These are phyloP conservation scores for Calonectris borealis DNA, from an alignment of 2,113 vertebrate species.

Conservation along the genomic window DNA sequence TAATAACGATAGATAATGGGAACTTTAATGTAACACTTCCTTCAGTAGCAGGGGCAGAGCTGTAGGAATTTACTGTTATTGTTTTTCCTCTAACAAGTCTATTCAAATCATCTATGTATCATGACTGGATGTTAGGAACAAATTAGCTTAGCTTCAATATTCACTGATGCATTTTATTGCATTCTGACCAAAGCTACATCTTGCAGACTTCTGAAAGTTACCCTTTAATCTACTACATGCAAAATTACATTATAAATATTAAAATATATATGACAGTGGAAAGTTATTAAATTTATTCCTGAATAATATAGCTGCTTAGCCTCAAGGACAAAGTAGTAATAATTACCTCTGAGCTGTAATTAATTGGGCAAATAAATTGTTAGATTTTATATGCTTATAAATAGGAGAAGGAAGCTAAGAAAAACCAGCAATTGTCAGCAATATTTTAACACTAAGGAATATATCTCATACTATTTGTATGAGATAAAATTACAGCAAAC, in stretches of 20 bases:
- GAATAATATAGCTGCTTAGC: background rate
- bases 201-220: background rate
- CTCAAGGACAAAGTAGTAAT: background rate
- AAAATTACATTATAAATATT: slow-evolving; percentile 32
- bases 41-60: background rate
- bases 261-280: background rate
- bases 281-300: slow-evolving; percentile 2
- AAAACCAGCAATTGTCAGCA: background rate
- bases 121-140: background rate
- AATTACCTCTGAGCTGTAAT: background rate
- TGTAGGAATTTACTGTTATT: background rate
- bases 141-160: background rate
- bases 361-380: slow-evolving; percentile 1
- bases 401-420: background rate
- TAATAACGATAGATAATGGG: background rate
- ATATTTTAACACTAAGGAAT: background rate
- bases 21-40: background rate
- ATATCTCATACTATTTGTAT: background rate
- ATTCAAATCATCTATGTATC: background rate
- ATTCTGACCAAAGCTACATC: background rate
- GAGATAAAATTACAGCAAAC: background rate
- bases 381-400: background rate
- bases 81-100: background rate
- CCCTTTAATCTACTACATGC: background rate
- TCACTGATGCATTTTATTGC: slow-evolving; percentile 5